Percentiles rank a stretch among this genome's conserved stretches.
Evolutionary conservation across 2,797 vertebrate species (phyloP).

Genomic region (Pseudomugil gertrudae): DNA sequence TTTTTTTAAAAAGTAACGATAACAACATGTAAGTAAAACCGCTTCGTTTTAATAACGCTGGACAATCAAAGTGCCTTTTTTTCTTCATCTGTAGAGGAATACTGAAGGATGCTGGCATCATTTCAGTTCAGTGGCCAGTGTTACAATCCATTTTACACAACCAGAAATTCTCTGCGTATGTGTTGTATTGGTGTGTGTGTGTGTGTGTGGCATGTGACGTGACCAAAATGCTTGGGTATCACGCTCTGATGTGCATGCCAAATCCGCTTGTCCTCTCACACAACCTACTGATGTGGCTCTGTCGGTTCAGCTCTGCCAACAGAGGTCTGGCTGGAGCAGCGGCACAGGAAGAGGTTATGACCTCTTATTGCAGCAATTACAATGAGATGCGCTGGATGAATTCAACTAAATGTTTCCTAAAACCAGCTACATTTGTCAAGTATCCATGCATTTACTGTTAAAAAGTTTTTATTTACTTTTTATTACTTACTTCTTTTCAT

Average conservation of each 20-base stretch:
- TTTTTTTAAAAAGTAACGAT: neutral
- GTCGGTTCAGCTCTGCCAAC: constrained; percentile 61
- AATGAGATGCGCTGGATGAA: constrained; percentile 48
- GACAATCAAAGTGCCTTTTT: constrained; percentile 39
- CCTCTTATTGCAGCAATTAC: constrained; percentile 51
- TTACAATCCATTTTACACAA: constrained; percentile 77
- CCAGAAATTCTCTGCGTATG: constrained; percentile 61
- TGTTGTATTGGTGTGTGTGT: constrained; percentile 31
- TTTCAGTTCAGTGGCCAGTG: constrained; percentile 78
- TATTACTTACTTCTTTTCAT: constrained; percentile 13
- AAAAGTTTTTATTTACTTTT: too few relatives aligned
- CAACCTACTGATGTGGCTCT: constrained; percentile 71
- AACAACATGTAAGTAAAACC: constrained; percentile 6
- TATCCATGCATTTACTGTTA: neutral
- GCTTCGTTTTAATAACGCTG: constrained; percentile 12
- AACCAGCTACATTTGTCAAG: constrained; percentile 35
- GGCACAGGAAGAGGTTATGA: constrained; percentile 62
- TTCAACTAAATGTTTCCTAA: constrained; percentile 43
- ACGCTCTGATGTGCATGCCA: constrained; percentile 82
- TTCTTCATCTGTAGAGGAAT: constrained; percentile 61
- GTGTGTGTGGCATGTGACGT: constrained; percentile 78
- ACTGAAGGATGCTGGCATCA: constrained; percentile 68
- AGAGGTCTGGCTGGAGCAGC: constrained; percentile 58
- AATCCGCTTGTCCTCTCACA: constrained; percentile 81
- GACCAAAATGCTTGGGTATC: constrained; percentile 76